Base-by-base conservation (phyloP, 2,888 invertebrate genomes). In the Parthenolecanium corni region DNA sequence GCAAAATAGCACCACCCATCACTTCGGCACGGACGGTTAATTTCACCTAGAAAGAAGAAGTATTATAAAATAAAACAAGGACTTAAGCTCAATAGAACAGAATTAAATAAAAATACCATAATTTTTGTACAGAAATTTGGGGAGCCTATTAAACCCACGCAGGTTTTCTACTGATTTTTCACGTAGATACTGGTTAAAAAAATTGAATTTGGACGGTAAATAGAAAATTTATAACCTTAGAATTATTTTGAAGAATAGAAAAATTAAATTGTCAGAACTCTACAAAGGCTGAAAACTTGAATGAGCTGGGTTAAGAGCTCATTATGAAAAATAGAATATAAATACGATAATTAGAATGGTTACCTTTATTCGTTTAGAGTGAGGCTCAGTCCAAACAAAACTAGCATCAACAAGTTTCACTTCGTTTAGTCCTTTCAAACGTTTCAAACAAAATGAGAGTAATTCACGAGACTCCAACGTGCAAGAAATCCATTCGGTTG, bases 361-460 rank as follows among this genome's bases (percentile, higher is more conserved):
- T 66, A 93, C 87, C 79, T 96, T 97, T 58, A 99, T 84, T 67
- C 98, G 81, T 75, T 92, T 95, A 1, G 97, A 98, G 78, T 98
- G 98, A 40, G 96, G 94, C 73, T 98, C 98, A 11, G 98, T 99
- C 97, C 97, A 98, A 3, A 95, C 82, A 77, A 98, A 98, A 1
- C 87, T 85, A 44, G 98, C 98, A 79, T 98, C 97, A 62, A 96
- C 79, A 16, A 99, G 77, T 71, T 93, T 89, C 0, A 97, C 89
- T 72, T 86, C 82, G 70, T 82, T 86, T 6, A 97, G 76, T 0
- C 92, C 92, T 74, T 89, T 96, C 23, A 99, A 74, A 71, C 86
- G 89, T 73, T 95, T 94, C 56, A 98, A 77, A 70, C 98, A 99
- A 1, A 98, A 74, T 0, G 88, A 81, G 1, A 97, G 76, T 1